These are phyloP conservation scores for Climacteris rufus DNA, from an alignment of 2,113 vertebrate genomes.

Conservation along the genomic window DNA sequence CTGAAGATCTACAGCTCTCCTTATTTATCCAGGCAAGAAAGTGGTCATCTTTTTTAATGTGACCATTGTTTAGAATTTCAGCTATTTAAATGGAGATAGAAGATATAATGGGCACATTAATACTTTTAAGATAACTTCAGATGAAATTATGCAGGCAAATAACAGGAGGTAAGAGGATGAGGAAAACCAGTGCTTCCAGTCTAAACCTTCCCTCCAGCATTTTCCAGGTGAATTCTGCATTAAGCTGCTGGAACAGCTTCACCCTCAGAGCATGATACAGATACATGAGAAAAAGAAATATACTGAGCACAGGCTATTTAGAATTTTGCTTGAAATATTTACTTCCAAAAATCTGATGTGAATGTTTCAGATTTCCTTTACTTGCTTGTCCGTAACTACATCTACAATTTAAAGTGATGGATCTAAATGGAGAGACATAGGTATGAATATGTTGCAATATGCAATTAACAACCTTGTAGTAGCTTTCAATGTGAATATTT, in stretches of 20 bases:
- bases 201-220: not conserved
- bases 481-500: not conserved
- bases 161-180: not conserved
- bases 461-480: not conserved
- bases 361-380: not conserved
- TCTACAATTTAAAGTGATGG: not conserved
- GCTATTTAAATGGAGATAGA: not conserved
- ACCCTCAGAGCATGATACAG: not conserved
- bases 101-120: not conserved
- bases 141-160: not conserved
- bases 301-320: not conserved
- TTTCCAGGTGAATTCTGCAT: not conserved
- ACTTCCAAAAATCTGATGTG: not conserved
- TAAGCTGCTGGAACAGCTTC: not conserved
- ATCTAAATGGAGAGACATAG: not conserved
- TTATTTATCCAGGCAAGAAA: not conserved
- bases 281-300: not conserved
- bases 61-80: not conserved
- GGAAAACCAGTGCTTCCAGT: not conserved
- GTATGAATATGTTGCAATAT: rapidly evolving
- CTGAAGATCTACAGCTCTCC: not conserved
- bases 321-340: not conserved
- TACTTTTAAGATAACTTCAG: not conserved
- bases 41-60: not conserved
- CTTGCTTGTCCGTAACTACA: not conserved